Base-by-base conservation (phyloP, 2,888 invertebrate genomes). In the Epiblema foenella region DNA sequence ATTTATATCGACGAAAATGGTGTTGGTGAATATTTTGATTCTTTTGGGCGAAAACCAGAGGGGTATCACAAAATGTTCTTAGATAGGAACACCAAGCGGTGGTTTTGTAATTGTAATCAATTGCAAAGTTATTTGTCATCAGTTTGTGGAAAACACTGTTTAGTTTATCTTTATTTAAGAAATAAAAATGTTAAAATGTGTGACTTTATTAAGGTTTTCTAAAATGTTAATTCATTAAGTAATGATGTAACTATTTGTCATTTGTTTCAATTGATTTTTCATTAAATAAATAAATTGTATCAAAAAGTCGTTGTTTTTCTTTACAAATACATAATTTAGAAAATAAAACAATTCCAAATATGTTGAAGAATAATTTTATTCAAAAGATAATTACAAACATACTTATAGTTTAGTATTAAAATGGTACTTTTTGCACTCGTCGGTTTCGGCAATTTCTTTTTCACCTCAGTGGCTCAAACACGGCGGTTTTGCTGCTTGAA, bases 101-200 rank as follows among this genome's bases (percentile, higher is more conserved):
- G 63, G 63, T 51, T 39, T 52, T 63, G 33, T 39, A 63, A 63
- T 37, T 11, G 29, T 20, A 37, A 18, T 0, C 15, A 33, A 20
- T 15, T 63, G 8, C 63, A 63, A 52, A 63, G 18, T 10, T 52
- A 63, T 12, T 63, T 63, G 1, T 20, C 37, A 33, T 63, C 63
- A 0, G 63, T 63, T 37, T 63, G 63, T 62, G 29, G 62, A 11
- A 29, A 62, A 49, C 49, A 62, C 49, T 62, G 62, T 49, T 62
- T 29, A 46, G 63, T 63, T 20, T 63, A 63, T 52, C 18, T 63
- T 3, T 63, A 52, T 63, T 52, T 63, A 15, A 63, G 52, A 15
- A 20, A 51, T 17, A 37, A 63, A 52, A 20, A 52, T 15, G 37
- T 37, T n/a, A 49, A 46, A 17, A 46, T 33, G 17, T 3, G 8